Evolutionary conservation across 2,888 invertebrate genomes (phyloP), one percentile per base, ranked within the genome.

Genomic region (Pachydiplax longipennis): DNA sequence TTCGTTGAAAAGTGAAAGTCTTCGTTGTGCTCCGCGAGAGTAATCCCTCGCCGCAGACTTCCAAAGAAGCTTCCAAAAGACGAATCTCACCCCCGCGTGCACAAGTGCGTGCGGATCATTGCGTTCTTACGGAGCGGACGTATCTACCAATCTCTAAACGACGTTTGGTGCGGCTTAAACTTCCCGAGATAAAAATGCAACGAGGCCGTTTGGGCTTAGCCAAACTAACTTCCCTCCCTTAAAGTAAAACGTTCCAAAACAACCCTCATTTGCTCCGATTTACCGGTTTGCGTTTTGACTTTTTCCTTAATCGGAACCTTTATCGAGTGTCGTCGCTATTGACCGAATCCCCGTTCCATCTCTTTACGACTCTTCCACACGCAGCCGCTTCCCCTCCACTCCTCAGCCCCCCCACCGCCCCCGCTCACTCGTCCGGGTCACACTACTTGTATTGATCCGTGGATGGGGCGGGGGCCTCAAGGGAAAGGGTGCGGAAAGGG

Each of bases 361-460:
- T 61, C 61, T 87, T 37, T 87, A 83, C 53, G 58, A 53, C 82
- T n/a, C 25, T 58, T 10, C 83, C 83, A 25, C 83, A 35, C 58
- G 35, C 15, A 58, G 35, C 83, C 83, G 73, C 10, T 53, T 53
- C 61, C 10, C 13, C 61, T 8, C 40, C 61, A 1, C 22, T n/a
- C 12, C 61, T 2, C 35, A 3, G 13, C 83, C 83, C 15, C 15
- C 25, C 25, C 31, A 8, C 35, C 87, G n/a, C 87, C 61, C 87
- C 65, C 65, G 35, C 87, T 61, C n/a, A 40, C 87, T 65, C 87
- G 87, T 58, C 87, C 87, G 87, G 87, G 87, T 87, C 87, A 87
- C 87, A 61, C 87, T 87, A 65, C 87, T 58, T 37, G 87, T 87
- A 87, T 87, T 87, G 87, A 87, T 87, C 87, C 87, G 40, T 44